These are phyloP conservation scores for Latrodectus hesperus DNA, from an alignment of 2,888 invertebrate genomes.

Conservation along the genomic window DNA sequence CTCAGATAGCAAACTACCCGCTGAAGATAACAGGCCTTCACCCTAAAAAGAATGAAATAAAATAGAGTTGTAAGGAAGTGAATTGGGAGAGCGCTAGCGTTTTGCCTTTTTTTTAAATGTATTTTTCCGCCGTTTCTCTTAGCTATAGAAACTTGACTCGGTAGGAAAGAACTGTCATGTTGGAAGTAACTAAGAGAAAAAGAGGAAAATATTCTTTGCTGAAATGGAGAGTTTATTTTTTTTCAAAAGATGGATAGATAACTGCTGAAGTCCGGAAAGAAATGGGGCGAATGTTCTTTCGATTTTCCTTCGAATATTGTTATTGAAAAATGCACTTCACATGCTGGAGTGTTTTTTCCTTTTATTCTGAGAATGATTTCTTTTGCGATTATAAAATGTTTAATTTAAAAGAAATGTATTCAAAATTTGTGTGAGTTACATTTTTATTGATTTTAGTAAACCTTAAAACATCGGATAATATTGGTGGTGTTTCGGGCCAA, in stretches of 20 bases:
- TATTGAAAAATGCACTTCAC: background rate
- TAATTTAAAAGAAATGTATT: too few species aligned
- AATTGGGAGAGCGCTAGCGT: background rate
- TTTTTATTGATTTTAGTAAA: too few species aligned
- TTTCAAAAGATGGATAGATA: background rate
- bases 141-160: conserved; percentile 56
- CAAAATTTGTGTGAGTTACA: too few species aligned
- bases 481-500: too few species aligned
- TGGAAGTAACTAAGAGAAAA: conserved; percentile 28
- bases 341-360: background rate
- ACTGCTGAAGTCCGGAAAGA: background rate
- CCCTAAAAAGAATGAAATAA: conserved; percentile 36
- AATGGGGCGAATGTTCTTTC: background rate
- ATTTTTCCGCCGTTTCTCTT: conserved; percentile 20
- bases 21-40: conserved; percentile 41
- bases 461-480: too few species aligned
- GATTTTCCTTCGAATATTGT: background rate
- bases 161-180: conserved; percentile 60
- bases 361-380: background rate
- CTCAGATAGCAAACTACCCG: conserved; percentile 60
- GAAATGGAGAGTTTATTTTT: background rate
- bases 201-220: background rate
- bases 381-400: too few species aligned
- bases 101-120: conserved; percentile 22
- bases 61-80: conserved; percentile 3